A percentile compares a stretch with the other conserved stretches of the same genome.
Conservation (phyloP, 2,888 invertebrate genomes). For the Octodonta nipae region DNA sequence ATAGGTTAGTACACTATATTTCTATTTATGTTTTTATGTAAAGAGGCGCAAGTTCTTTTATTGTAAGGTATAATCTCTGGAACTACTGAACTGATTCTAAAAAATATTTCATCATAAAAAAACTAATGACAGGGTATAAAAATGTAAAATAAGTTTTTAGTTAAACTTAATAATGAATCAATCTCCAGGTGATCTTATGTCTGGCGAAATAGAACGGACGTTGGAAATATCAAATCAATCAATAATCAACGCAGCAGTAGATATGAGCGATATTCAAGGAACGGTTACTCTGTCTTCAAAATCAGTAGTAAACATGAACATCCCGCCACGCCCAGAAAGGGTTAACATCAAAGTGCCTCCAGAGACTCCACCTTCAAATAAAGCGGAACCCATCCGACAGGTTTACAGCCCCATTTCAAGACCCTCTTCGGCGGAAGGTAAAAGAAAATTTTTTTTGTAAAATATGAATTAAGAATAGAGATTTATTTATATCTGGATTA, state of each 20-base stretch:
- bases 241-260: slow-evolving; percentile 76
- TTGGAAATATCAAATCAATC: slow-evolving; percentile 80
- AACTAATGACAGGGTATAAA: too few species aligned
- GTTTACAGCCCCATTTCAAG: slow-evolving; percentile 44
- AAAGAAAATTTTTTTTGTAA: too few species aligned
- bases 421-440: slow-evolving; percentile 39
- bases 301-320: slow-evolving; percentile 42
- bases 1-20: slow-evolving; percentile 44
- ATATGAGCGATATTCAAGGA: slow-evolving; percentile 61
- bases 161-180: too few species aligned
- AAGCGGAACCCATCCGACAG: slow-evolving; percentile 28
- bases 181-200: slow-evolving; percentile 57
- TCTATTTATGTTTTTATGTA: not conserved
- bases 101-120: too few species aligned
- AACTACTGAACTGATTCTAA: too few species aligned
- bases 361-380: slow-evolving; percentile 10
- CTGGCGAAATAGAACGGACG: slow-evolving; percentile 78
- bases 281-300: slow-evolving; percentile 36
- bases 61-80: too few species aligned
- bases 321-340: slow-evolving; percentile 45
- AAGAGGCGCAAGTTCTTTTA: too few species aligned
- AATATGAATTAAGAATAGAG: too few species aligned
- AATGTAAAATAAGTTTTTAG: too few species aligned
- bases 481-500: too few species aligned
- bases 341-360: slow-evolving; percentile 40